Percentiles rank a stretch among this genome's conserved stretches.
Evolutionary conservation across 2,797 vertebrate species (phyloP).

Genomic region (Sebastes nivosus): DNA sequence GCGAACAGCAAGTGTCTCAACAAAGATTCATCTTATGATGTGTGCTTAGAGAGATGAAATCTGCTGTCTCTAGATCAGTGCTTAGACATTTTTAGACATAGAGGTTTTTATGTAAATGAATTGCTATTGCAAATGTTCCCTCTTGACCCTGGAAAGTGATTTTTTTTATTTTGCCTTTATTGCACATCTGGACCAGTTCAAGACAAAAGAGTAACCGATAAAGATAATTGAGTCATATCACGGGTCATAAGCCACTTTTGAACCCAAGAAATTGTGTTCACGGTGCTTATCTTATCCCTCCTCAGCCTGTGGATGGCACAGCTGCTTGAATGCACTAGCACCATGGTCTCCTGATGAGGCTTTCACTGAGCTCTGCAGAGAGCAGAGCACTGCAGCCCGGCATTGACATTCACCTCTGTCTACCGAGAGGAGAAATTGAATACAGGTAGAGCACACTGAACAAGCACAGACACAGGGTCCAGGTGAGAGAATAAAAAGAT

Average conservation of each 20-base stretch:
- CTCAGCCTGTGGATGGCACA: constrained; percentile 4
- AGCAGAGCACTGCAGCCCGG: constrained; percentile 1
- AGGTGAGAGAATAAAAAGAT: constrained; percentile 42
- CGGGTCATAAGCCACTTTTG: constrained; percentile 28
- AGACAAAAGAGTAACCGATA: neutral
- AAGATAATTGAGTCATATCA: constrained; percentile 17
- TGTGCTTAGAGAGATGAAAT: neutral
- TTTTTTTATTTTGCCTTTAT: neutral
- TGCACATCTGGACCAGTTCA: neutral
- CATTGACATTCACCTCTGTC: constrained; percentile 46
- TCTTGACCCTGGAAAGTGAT: neutral
- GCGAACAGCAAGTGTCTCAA: neutral
- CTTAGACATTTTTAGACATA: neutral
- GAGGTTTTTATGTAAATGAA: neutral
- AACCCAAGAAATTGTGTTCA: constrained; percentile 43
- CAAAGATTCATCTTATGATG: neutral
- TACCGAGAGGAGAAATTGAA: constrained; percentile 9
- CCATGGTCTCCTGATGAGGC: constrained; percentile 33
- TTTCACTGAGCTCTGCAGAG: constrained; percentile 22
- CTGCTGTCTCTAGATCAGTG: neutral
- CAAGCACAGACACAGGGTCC: constrained; percentile 5
- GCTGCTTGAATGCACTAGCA: constrained; percentile 30
- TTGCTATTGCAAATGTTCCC: neutral
- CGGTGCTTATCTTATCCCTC: constrained; percentile 11
- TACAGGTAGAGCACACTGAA: neutral